A percentile compares a stretch with the other conserved stretches of the same genome.
Conservation (phyloP, 1,140 invertebrate genomes). For the Neoseiulus cucumeris region DNA sequence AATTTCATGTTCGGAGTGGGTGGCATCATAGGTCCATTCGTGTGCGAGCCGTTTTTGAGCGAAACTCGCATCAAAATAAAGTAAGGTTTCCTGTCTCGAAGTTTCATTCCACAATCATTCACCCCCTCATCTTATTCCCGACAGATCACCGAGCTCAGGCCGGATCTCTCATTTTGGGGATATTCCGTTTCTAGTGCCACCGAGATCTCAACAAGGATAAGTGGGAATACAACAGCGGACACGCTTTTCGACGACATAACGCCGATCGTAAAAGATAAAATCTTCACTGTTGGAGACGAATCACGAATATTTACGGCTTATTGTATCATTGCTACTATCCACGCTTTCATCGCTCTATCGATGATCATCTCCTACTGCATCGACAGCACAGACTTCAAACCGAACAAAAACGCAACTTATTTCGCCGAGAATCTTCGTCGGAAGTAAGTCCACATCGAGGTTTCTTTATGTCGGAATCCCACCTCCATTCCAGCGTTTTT, state of each 20-base stretch:
- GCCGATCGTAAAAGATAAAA: neutral
- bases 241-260: no score
- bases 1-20: neutral
- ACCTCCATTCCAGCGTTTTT: no score
- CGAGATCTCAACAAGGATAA: neutral
- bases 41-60: constrained; percentile 1
- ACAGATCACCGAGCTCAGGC: no score
- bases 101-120: no score
- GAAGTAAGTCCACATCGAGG: neutral
- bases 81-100: no score
- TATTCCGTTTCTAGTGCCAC: neutral
- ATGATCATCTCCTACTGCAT: neutral
- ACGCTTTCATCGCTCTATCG: neutral
- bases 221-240: neutral
- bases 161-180: neutral
- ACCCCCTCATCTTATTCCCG: no score
- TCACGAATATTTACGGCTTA: neutral
- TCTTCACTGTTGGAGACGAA: neutral
- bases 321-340: neutral
- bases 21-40: neutral
- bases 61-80: neutral
- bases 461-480: no score
- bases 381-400: neutral
- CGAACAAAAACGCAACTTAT: neutral
- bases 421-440: neutral